Evolutionary conservation across 1,140 invertebrate species (phyloP), one percentile per base, ranked within the genome.

Genomic region (Nephotettix cincticeps): DNA sequence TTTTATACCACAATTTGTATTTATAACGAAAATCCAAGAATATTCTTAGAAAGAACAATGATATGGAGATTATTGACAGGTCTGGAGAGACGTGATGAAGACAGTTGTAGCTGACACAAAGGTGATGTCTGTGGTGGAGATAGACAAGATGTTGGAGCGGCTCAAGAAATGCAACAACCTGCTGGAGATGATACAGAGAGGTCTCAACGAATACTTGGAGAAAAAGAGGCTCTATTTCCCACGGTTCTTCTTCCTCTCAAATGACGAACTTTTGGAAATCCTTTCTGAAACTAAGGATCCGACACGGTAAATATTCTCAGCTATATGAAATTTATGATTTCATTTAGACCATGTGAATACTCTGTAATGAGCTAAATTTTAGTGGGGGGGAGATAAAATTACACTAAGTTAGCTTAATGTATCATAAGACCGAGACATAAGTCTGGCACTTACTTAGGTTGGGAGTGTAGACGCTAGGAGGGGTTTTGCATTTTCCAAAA

Each of bases 201-300:
- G 96, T 56, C 83, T 99, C 9, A 96, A 97, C 79, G 93, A 92
- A 69, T 98, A 99, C 79, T 83, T 99, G 74, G 96, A 99, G 81
- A 97, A 97, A 85, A 98, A 99, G 79, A 85, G 96, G 27, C 83
- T 98, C 0, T 97, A 89, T 78, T 99, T 98, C 82, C 94, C 97
- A 1, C 84, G 95, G 74, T 98, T 99, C 85, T 99, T 98, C 87
- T 99, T 99, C 82, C 82, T 99, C 19, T 98, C 97, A 4, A 98
- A 99, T 80, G 96, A 98, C 79, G 96, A 99, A 80, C 80, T 99
- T 27, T 83, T 99, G 21, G 97, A 98, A 84, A 98, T 99, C 77
- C 81, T 99, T 40, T 97, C 96, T 0, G 95, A 98, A 83, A 98
- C 96, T 0, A 98, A 98, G 83, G 95, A 98, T 86, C 96, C 96